Evolutionary conservation across 2,113 vertebrate genomes (phyloP).

Genomic region (Nannospalax galili): DNA sequence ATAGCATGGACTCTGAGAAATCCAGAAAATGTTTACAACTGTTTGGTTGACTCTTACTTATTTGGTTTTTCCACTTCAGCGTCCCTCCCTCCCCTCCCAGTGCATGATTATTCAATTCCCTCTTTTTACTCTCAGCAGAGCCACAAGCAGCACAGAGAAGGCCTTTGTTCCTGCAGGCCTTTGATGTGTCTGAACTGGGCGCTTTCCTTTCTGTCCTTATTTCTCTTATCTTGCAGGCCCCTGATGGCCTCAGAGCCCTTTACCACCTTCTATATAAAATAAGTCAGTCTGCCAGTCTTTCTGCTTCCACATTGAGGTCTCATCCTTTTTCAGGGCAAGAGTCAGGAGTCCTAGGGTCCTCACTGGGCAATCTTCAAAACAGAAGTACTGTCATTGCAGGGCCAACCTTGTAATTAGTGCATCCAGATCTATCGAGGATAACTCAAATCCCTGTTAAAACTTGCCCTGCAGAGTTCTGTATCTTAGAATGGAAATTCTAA

Average conservation of each 20-base stretch:
- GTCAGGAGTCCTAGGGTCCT: neutral
- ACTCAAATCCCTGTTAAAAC: neutral
- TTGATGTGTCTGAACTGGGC: neutral
- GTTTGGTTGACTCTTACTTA: constrained; percentile 77
- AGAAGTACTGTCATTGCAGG: neutral
- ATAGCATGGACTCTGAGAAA: constrained; percentile 61
- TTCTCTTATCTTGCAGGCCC: neutral
- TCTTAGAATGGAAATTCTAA: neutral
- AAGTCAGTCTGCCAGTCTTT: neutral
- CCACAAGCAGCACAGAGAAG: neutral
- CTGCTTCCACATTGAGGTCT: accelerated
- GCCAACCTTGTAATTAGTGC: neutral
- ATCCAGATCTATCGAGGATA: neutral
- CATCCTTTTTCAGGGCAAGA: accelerated
- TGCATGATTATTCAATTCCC: neutral
- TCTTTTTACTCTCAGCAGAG: neutral
- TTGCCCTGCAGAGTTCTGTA: neutral
- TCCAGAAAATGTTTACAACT: constrained; percentile 76
- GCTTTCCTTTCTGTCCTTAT: neutral
- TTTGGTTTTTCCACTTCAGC: constrained; percentile 71
- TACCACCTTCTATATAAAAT: neutral
- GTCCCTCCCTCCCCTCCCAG: constrained; percentile 12
- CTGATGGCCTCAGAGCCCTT: neutral
- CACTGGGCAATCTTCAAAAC: neutral
- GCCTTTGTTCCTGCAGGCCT: neutral